These are phyloP conservation scores for Acanthosoma haemorrhoidale DNA, from an alignment of 2,888 invertebrate species.

Conservation along the genomic window DNA sequence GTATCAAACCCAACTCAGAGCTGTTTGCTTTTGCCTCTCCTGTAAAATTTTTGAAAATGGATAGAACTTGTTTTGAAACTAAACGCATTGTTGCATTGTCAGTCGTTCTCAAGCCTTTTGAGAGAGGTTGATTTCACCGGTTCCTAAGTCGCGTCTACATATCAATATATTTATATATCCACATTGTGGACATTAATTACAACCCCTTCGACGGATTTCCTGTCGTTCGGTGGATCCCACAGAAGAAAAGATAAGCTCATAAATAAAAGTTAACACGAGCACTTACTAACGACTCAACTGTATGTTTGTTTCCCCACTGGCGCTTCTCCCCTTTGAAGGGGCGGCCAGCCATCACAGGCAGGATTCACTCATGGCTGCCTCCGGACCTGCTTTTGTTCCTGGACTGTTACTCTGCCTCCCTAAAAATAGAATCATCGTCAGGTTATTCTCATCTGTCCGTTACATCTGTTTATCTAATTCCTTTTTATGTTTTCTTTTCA, in stretches of 20 bases:
- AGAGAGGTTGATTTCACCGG: too few species aligned
- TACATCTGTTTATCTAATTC: not conserved
- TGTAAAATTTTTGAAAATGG: too few species aligned
- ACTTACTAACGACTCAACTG: not conserved
- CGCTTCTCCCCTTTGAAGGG: not conserved
- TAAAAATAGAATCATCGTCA: not conserved
- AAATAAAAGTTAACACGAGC: not conserved
- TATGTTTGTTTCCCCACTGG: not conserved
- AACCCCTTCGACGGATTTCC: not conserved
- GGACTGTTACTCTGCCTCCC: too few species aligned
- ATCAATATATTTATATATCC: too few species aligned
- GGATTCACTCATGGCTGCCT: conserved; percentile 19
- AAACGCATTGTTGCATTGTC: too few species aligned
- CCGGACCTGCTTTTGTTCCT: not conserved
- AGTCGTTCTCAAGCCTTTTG: too few species aligned
- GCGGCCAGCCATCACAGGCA: not conserved
- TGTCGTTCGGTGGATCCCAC: not conserved
- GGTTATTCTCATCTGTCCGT: not conserved
- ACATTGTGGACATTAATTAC: not conserved
- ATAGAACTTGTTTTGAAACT: too few species aligned
- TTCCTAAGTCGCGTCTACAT: too few species aligned
- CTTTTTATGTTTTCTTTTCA: not conserved
- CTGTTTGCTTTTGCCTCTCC: too few species aligned
- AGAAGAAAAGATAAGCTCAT: not conserved
- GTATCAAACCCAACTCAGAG: too few species aligned